Conservation (phyloP, 2,113 vertebrate genomes). For the Dinomys branickii region DNA sequence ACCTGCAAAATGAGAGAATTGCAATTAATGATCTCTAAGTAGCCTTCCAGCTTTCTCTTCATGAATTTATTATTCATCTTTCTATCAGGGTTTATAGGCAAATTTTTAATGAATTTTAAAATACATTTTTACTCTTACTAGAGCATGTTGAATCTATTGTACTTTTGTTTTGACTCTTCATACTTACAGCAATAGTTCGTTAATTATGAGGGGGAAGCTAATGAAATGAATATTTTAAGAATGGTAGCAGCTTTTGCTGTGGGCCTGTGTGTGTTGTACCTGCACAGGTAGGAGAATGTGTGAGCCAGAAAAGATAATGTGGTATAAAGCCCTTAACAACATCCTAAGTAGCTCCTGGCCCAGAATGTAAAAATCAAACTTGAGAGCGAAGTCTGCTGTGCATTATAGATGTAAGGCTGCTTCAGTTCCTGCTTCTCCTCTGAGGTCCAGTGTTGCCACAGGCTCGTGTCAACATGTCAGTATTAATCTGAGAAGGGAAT, state of each 20-base stretch:
- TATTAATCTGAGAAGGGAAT: background rate
- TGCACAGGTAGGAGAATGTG: background rate
- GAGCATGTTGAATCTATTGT: slow-evolving; percentile 69
- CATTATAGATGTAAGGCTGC: background rate
- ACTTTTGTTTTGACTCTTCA: slow-evolving; percentile 75
- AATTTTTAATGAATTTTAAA: slow-evolving; percentile 74
- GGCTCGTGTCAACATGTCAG: background rate
- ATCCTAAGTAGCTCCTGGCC: slow-evolving; percentile 14
- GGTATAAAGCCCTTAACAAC: background rate
- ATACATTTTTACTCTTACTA: slow-evolving; percentile 75
- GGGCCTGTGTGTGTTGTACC: background rate
- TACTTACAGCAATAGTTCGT: slow-evolving; percentile 73
- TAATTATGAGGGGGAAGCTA: slow-evolving; percentile 76
- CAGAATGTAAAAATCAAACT: background rate
- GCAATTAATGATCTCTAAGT: background rate
- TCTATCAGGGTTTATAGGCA: background rate
- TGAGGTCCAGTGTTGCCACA: background rate
- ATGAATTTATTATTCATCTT: background rate
- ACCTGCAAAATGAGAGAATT: background rate
- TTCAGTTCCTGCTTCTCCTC: background rate
- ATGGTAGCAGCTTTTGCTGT: background rate
- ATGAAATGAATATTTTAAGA: slow-evolving; percentile 51
- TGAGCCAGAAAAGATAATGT: background rate
- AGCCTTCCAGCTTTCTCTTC: background rate
- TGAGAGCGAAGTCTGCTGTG: background rate